Percentiles rank a stretch among this genome's conserved stretches.
Evolutionary conservation across 2,113 vertebrate species (phyloP).

Genomic region (Sterrhoptilus dennistouni): DNA sequence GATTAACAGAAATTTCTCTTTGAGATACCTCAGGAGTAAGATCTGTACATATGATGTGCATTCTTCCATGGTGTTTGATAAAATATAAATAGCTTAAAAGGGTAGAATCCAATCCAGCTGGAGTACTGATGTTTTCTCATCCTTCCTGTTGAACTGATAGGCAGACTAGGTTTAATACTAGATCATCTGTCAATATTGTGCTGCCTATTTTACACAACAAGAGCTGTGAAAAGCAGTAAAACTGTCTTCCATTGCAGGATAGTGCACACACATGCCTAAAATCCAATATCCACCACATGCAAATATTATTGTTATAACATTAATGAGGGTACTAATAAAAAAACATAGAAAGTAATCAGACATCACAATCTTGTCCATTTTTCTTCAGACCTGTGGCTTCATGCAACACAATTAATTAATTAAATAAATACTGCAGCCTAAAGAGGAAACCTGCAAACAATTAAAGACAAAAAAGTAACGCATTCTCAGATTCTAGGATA

Average conservation of each 20-base stretch:
- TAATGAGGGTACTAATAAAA: not conserved
- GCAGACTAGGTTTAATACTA: not conserved
- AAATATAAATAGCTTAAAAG: not conserved
- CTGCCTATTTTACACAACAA: not conserved
- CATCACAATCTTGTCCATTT: not conserved
- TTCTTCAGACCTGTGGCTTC: not conserved
- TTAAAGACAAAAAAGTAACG: not conserved
- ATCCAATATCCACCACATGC: not conserved
- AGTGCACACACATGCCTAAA: not conserved
- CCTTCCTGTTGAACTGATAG: not conserved
- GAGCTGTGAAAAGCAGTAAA: not conserved
- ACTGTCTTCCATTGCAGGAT: not conserved
- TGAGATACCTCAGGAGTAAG: not conserved
- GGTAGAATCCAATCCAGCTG: not conserved
- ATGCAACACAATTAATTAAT: not conserved
- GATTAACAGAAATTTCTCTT: not conserved
- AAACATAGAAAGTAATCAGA: not conserved
- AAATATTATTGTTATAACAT: not conserved
- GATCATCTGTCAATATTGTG: not conserved
- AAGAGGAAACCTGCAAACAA: not conserved
- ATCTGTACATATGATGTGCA: not conserved
- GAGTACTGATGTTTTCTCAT: not conserved
- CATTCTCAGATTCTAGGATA: not conserved
- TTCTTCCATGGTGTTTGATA: not conserved
- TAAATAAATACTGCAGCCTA: not conserved